Conservation (phyloP, 2,888 invertebrate species). For the Exephanes ischioxanthus region DNA sequence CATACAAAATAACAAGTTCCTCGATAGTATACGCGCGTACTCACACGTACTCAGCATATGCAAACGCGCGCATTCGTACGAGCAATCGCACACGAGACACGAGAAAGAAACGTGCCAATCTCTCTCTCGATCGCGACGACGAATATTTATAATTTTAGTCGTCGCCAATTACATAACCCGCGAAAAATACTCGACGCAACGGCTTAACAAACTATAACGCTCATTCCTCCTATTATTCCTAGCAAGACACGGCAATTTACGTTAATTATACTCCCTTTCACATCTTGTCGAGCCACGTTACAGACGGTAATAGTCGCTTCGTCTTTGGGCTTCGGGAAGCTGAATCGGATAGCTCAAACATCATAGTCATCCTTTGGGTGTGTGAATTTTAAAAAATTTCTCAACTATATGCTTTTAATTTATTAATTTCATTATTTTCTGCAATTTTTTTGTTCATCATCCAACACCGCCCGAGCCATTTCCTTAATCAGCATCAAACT, state of each 20-base stretch:
- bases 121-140: constrained; percentile 6
- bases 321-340: neutral
- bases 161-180: constrained; percentile 14
- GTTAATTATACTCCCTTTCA: constrained; percentile 18
- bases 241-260: constrained; percentile 75
- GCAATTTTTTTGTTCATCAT: constrained; percentile 19
- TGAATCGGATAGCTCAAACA: constrained; percentile 9
- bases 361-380: constrained; percentile 10
- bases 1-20: constrained; percentile 84
- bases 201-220: constrained; percentile 37
- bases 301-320: neutral
- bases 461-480: constrained; percentile 30
- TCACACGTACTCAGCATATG: constrained; percentile 70
- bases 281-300: neutral
- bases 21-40: constrained; percentile 68
- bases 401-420: constrained; percentile 8
- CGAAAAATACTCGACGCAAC: constrained; percentile 28
- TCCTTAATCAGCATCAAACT: constrained; percentile 40
- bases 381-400: constrained; percentile 11
- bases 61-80: constrained; percentile 66
- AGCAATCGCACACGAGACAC: constrained; percentile 29
- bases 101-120: constrained; percentile 19
- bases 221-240: constrained; percentile 60
- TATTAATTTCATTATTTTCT: constrained; percentile 49
- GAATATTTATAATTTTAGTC: neutral